Evolutionary conservation across 2,888 invertebrate genomes (phyloP).

Genomic region (Parnassius mnemosyne): DNA sequence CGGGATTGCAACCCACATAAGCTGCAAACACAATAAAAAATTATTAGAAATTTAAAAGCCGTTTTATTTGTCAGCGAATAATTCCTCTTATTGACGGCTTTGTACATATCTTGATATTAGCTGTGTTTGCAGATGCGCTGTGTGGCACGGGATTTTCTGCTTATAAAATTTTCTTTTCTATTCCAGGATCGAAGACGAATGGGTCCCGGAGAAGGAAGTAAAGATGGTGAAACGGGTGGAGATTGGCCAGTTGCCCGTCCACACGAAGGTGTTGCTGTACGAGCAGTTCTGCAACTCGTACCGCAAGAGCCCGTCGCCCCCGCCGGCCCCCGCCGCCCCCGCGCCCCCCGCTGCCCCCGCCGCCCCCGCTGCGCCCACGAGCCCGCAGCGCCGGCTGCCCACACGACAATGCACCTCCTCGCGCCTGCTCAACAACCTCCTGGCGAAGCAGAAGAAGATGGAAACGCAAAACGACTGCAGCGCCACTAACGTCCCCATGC

Average conservation of each 20-base stretch:
- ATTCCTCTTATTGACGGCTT: too few relatives aligned
- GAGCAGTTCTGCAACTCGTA: conserved; percentile 75
- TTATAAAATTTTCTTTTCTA: conserved; percentile 26
- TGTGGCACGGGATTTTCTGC: conserved; percentile 51
- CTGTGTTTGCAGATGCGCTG: conserved; percentile 69
- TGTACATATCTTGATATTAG: not conserved
- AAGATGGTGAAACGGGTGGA: conserved; percentile 82
- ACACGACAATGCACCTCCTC: conserved; percentile 59
- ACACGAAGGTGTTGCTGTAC: conserved; percentile 74
- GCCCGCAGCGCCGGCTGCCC: conserved; percentile 39
- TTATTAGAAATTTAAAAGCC: too few relatives aligned
- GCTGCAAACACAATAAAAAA: conserved; percentile 64
- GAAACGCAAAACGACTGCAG: conserved; percentile 41
- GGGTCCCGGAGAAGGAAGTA: conserved; percentile 88
- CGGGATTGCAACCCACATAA: conserved; percentile 61
- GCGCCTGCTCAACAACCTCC: conserved; percentile 54
- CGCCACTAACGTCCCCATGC: conserved; percentile 43
- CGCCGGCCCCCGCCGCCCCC: conserved; percentile 28
- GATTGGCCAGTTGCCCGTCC: conserved; percentile 72
- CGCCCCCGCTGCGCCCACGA: conserved; percentile 28
- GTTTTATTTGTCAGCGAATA: too few relatives aligned
- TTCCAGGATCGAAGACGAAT: conserved; percentile 91
- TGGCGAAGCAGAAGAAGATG: conserved; percentile 48
- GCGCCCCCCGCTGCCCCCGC: conserved; percentile 35
- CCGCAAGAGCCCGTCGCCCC: conserved; percentile 41